Evolutionary conservation across 1,140 invertebrate species (phyloP).

Genomic region (Diabrotica undecimpunctata): DNA sequence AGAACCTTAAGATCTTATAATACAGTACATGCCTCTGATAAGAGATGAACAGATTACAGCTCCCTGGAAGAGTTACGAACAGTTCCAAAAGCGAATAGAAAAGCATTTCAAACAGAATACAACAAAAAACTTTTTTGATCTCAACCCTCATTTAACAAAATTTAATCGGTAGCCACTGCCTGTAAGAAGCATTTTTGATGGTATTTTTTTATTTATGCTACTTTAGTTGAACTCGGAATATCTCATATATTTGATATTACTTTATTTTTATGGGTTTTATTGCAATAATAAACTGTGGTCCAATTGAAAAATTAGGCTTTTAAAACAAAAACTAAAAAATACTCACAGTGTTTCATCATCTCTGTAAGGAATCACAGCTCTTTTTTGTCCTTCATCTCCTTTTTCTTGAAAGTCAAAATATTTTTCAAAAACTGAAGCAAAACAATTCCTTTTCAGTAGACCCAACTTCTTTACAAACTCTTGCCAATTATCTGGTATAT

Average conservation of each 20-base stretch:
- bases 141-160: no score
- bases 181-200: no score
- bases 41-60: slow-evolving; percentile 27
- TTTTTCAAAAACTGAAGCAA: slow-evolving; percentile 99
- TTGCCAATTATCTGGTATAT: slow-evolving; percentile 87
- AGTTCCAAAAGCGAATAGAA: slow-evolving; percentile 25
- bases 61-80: slow-evolving; percentile 30
- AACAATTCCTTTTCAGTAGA: slow-evolving; percentile 95
- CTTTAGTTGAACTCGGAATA: no score
- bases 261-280: no score
- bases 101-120: slow-evolving; percentile 22
- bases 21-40: slow-evolving; percentile 30
- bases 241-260: no score
- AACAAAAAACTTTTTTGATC: slow-evolving; percentile 6
- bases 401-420: slow-evolving; percentile 98
- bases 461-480: slow-evolving; percentile 87
- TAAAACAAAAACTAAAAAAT: not conserved
- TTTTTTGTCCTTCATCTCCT: slow-evolving; percentile 83
- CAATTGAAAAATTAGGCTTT: no score
- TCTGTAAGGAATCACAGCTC: slow-evolving; percentile 97
- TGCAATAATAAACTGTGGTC: no score
- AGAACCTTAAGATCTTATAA: slow-evolving; percentile 21
- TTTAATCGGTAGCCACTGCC: no score
- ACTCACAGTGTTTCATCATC: slow-evolving; percentile 98
- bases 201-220: no score